A percentile compares a stretch with the other conserved stretches of the same genome.
These are phyloP conservation scores for Bombus breviceps DNA, from an alignment of 1,140 invertebrate species.

Conservation along the genomic window DNA sequence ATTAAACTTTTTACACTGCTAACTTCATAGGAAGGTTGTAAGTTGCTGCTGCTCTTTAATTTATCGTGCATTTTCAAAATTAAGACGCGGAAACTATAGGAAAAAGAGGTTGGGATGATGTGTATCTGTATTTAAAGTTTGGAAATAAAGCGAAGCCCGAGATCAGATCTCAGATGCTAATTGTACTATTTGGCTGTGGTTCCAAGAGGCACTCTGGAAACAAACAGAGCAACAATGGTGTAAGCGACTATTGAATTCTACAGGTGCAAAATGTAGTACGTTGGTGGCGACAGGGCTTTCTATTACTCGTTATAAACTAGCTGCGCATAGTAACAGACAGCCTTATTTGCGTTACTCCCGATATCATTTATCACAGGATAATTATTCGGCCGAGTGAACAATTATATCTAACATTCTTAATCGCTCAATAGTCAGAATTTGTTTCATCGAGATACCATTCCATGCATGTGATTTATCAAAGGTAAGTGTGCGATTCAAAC, in stretches of 20 bases:
- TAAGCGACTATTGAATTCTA: background rate
- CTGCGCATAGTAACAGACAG: background rate
- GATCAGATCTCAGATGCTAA: constrained; percentile 9
- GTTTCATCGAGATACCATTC: constrained; percentile 1
- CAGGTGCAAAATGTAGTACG: background rate
- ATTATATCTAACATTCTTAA: constrained; percentile 6
- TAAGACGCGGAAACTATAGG: background rate
- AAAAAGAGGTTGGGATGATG: too few relatives aligned
- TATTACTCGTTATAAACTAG: background rate
- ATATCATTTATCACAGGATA: background rate
- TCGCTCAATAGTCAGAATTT: background rate
- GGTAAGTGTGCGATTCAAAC: background rate
- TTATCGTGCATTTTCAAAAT: too few relatives aligned
- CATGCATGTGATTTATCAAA: constrained; percentile 19
- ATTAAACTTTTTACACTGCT: too few relatives aligned
- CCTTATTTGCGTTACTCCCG: background rate
- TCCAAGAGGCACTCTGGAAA: background rate
- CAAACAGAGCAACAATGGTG: too few relatives aligned
- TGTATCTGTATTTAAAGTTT: background rate
- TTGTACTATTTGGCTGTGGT: background rate
- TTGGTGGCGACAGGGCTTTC: background rate
- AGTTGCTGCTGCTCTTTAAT: too few relatives aligned
- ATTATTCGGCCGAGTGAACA: background rate
- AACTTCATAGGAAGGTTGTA: too few relatives aligned
- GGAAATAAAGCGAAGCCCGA: background rate